Conservation (phyloP, 1,140 invertebrate genomes). For the Drosophila miranda region DNA sequence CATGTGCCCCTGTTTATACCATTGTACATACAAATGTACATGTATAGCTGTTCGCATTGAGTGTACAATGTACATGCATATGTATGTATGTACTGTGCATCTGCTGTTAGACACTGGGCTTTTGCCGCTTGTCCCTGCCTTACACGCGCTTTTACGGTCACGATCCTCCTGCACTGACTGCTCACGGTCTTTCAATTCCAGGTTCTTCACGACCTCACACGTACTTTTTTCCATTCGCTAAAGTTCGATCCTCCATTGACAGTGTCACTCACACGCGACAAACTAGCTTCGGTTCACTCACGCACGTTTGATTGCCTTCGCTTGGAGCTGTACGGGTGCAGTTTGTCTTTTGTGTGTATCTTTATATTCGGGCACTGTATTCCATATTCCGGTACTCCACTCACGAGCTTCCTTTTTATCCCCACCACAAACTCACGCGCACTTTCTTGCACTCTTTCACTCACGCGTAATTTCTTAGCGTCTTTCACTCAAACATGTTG, state of each 20-base stretch:
- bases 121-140: too few species aligned
- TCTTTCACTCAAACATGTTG: background rate
- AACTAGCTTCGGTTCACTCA: too few species aligned
- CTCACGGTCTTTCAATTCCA: background rate
- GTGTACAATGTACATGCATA: background rate
- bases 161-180: too few species aligned
- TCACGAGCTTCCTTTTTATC: background rate
- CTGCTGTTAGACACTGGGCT: too few species aligned
- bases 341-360: background rate
- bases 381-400: too few species aligned
- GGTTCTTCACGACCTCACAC: background rate
- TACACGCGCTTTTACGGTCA: background rate
- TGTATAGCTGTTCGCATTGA: background rate
- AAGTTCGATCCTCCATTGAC: too few species aligned
- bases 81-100: too few species aligned
- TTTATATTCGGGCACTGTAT: too few species aligned
- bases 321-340: background rate
- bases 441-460: constrained; percentile 3
- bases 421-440: background rate
- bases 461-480: background rate
- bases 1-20: constrained; percentile 18
- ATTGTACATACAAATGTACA: constrained; percentile 14
- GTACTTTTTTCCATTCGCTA: background rate
- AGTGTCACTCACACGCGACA: background rate
- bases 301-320: too few species aligned